A percentile compares a stretch with the other conserved stretches of the same genome.
Conservation (phyloP, 2,113 vertebrate species). For the Pseudorectes ferrugineus region DNA sequence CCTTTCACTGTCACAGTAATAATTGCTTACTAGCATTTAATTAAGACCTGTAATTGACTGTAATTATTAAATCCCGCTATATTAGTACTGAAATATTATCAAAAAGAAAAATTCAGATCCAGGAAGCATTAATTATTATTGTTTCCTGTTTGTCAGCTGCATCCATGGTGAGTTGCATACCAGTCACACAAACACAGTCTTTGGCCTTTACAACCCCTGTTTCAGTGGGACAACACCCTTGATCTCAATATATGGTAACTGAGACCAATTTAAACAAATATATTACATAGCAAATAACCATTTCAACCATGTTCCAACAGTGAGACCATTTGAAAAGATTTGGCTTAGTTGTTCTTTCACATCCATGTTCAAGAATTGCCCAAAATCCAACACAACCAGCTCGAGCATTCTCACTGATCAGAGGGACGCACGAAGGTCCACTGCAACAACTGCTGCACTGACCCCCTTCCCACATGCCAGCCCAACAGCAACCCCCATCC, state of each 20-base stretch:
- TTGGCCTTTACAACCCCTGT: neutral
- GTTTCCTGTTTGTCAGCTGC: neutral
- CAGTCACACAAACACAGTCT: neutral
- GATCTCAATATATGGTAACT: neutral
- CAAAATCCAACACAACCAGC: neutral
- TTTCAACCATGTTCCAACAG: neutral
- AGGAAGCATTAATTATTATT: neutral
- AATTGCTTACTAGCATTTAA: neutral
- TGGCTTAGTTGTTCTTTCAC: neutral
- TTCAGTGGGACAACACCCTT: neutral
- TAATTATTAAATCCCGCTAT: neutral
- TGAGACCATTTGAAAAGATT: neutral
- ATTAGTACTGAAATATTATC: neutral
- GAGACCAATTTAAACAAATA: neutral
- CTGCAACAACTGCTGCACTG: neutral
- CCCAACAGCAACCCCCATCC: neutral
- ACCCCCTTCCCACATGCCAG: accelerated
- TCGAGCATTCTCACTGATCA: neutral
- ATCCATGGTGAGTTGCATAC: neutral
- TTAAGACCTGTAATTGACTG: neutral
- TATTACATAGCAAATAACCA: neutral
- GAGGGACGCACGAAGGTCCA: accelerated
- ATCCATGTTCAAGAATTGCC: neutral
- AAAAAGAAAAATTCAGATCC: neutral
- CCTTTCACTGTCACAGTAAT: neutral